Evolutionary conservation across 2,797 vertebrate genomes (phyloP).

Genomic region (Acipenser oxyrinchus): DNA sequence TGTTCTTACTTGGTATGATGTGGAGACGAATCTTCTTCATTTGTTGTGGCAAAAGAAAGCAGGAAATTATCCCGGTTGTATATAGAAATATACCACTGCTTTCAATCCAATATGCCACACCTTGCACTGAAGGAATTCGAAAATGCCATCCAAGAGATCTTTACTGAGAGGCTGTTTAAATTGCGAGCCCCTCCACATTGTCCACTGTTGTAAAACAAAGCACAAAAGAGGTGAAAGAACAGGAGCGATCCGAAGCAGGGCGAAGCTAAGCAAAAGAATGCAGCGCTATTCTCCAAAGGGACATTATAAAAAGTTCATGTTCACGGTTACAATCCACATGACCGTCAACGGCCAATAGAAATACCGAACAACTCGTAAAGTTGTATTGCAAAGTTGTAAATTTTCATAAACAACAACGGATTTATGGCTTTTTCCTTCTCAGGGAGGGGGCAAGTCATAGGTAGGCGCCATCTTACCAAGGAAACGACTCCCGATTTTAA

Average conservation of each 20-base stretch:
- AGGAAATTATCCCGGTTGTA: conserved; percentile 67
- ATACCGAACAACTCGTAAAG: conserved; percentile 85
- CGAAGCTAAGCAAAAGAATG: conserved; percentile 77
- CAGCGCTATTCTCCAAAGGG: conserved; percentile 89
- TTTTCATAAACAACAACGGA: conserved; percentile 99
- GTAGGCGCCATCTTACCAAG: conserved; percentile 91
- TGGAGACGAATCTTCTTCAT: conserved; percentile 57
- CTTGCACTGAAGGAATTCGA: conserved; percentile 44
- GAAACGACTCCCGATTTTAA: conserved; percentile 37
- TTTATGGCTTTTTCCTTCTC: conserved; percentile 90
- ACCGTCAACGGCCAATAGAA: conserved; percentile 80
- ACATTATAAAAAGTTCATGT: conserved; percentile 99
- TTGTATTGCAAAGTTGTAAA: conserved; percentile 97
- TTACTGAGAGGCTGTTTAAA: conserved; percentile 36
- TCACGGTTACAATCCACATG: conserved; percentile 89
- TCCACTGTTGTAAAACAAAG: conserved; percentile 61
- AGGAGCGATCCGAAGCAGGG: conserved; percentile 69
- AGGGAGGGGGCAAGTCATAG: conserved; percentile 77
- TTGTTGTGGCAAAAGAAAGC: conserved; percentile 61
- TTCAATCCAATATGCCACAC: conserved; percentile 55
- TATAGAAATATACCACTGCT: conserved; percentile 59
- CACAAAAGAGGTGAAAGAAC: conserved; percentile 47
- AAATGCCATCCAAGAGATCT: conserved; percentile 42
- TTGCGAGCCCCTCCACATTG: conserved; percentile 42
- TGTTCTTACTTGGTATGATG: conserved; percentile 11